Base-by-base conservation (phyloP, 1,140 invertebrate species). In the Calliphora vicina region DNA sequence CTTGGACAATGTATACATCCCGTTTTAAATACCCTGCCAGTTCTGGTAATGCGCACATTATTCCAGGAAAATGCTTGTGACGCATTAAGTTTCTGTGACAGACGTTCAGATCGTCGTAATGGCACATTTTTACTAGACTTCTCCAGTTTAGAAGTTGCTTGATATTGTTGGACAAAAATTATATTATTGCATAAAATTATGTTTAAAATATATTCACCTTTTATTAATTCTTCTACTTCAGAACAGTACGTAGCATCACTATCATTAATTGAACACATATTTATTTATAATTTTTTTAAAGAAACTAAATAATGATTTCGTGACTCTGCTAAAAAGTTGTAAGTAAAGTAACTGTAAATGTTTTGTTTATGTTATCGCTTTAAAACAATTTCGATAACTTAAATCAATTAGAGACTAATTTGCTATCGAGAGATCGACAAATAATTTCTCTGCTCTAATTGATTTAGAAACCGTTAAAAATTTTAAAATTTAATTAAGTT, bases 241-340 rank as follows among this genome's bases (percentile, higher is more conserved):
- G 78, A 80, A 50, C 42, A 50, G 50, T 80, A 80, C 0, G 78
- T 80, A 23, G 25, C 43, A 17, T 81, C 20, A 81, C 80, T 81
- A 61, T 61, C 80, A 26, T 4, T 67, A 8, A n/a, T 15, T 17
- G 17, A 57, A 57, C 15, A 57, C 17, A 57, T n/a, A n/a, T 57
- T 57, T 57, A 57, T 13, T 5, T 17, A 17, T 17, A 23, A 80
- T 45, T 80, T 45, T 25, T 45, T 80, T 80, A 42, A 35, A 27
- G 8, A 76, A 35, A 0, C 23, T 26, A 9, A 4, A 73, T 5
- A 26, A 26, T 76, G 35, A 5, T 0, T 2, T 5, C 35, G 12
- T 15, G n/a, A 76, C 6, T 15, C 2, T 5, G 17, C 35, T 2
- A 0, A 35, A 35, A 2, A 6, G n/a, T n/a, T n/a, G n/a, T n/a